phyloP scores from a whole-genome alignment of 2,888 invertebrate genomes.

The Dexiosoma caninum region DNA sequence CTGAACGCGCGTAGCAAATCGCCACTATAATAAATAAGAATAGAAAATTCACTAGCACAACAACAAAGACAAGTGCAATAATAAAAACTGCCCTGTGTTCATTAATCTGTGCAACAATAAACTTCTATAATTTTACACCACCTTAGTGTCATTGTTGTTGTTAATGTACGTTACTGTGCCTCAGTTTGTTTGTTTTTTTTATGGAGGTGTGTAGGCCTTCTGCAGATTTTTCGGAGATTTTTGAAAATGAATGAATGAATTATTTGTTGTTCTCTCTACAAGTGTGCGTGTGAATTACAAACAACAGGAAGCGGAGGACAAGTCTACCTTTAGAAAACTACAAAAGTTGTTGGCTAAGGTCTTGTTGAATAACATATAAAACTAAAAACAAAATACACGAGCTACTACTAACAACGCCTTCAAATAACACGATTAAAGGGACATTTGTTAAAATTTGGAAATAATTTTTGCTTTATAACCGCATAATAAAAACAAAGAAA shows the following conservation, averaged over 20 bases:
- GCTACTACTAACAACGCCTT: not conserved
- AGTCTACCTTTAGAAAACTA: slow-evolving; percentile 19
- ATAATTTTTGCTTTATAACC: not conserved
- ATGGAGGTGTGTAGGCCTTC: not conserved
- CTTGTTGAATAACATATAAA: not conserved
- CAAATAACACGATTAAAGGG: not conserved
- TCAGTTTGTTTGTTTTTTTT: not conserved
- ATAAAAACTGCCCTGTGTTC: slow-evolving; percentile 4
- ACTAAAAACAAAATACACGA: not conserved
- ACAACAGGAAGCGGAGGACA: slow-evolving; percentile 53
- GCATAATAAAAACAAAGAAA: not conserved
- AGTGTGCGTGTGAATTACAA: not conserved
- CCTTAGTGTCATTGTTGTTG: not conserved
- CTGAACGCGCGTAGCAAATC: slow-evolving; percentile 22
- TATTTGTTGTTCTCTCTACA: slow-evolving; percentile 27
- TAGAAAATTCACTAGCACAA: not conserved
- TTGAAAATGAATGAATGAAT: slow-evolving; percentile 39
- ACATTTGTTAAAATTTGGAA: not conserved
- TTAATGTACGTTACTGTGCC: not conserved
- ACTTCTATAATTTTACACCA: not conserved
- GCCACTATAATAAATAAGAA: not conserved
- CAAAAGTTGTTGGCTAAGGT: slow-evolving; percentile 28
- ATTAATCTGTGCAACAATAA: not conserved
- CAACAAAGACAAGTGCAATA: not conserved
- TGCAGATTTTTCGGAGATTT: slow-evolving; percentile 21